These are phyloP conservation scores for Drosophila micromelanica DNA, from an alignment of 1,140 invertebrate genomes.

Conservation along the genomic window DNA sequence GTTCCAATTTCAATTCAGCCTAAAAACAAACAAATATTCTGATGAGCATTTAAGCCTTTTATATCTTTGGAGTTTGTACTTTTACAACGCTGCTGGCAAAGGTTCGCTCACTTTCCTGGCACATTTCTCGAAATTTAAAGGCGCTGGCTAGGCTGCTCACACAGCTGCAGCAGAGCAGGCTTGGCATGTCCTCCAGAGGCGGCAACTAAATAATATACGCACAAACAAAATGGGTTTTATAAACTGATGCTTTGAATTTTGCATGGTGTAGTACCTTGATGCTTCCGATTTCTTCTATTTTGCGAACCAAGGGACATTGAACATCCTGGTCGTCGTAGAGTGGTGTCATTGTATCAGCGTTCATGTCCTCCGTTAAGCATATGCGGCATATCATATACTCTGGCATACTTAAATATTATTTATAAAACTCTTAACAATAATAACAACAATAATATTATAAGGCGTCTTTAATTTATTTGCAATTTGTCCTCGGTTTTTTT, in stretches of 20 bases:
- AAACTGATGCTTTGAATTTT: neutral
- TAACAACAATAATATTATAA: conserved; percentile 29
- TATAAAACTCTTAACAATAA: conserved; percentile 21
- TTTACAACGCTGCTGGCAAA: conserved; percentile 73
- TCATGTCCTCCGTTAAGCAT: conserved; percentile 71
- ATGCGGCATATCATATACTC: conserved; percentile 76
- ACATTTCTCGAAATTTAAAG: conserved; percentile 68
- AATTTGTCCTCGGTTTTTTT: conserved; percentile 22
- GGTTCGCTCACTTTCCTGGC: conserved; percentile 73
- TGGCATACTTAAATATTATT: conserved; percentile 53
- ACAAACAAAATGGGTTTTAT: neutral
- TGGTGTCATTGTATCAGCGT: conserved; percentile 64
- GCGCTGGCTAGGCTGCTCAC: conserved; percentile 57
- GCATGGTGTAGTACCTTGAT: conserved; percentile 56
- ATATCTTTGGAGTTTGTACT: conserved; percentile 39
- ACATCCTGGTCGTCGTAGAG: conserved; percentile 65
- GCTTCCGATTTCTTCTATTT: conserved; percentile 76
- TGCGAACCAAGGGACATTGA: conserved; percentile 62
- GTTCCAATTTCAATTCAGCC: conserved; percentile 73
- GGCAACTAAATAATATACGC: conserved; percentile 33
- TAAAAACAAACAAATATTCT: conserved; percentile 15
- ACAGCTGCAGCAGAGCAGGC: conserved; percentile 71
- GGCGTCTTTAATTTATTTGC: conserved; percentile 31
- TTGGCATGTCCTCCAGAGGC: conserved; percentile 74
- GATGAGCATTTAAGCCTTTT: neutral